Evolutionary conservation across 2,888 invertebrate genomes (phyloP), one percentile per base, ranked within the genome.

Genomic region (Drosophila aldrichi): DNA sequence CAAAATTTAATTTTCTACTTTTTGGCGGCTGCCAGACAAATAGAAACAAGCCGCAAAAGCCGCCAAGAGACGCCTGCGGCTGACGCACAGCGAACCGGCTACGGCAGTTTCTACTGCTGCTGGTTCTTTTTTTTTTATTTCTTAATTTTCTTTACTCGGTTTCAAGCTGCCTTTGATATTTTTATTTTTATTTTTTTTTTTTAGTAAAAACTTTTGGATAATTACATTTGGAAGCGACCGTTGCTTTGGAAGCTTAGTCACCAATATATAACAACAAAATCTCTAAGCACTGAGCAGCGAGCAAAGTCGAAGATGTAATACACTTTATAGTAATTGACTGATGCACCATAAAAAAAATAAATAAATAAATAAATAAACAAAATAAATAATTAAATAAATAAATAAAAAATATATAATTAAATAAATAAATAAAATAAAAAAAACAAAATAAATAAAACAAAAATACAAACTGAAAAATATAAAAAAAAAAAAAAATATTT

Each of bases 1-100:
- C 67, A 81, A 86, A 86, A 86, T 86, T 86, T 86, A 86, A 86
- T 86, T 86, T 85, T 86, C 81, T 81, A 81, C 82, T 87, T 85
- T 84, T 87, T 71, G 68, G 84, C 69, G 74, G 72, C 80, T 82
- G 79, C 79, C 82, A 85, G 74, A 82, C 84, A 84, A 74, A 73
- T 56, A 73, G 83, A 70, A 83, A 83, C 76, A 82, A 82, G 76
- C 83, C 83, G 73, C 82, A 85, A 77, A 77, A 67, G 64, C 77
- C 68, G 60, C 54, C 74, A 62, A 48, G 56, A 67, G 70, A 64
- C 61, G 77, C 77, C 77, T 77, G 77, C 64, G 77, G 77, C 77
- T 74, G 77, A 77, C 77, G 70, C 69, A 61, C 16, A 74, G 44
- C 43, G 38, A 48, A 51, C 48, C 25, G 46, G 81, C 59, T 67